phyloP scores from a whole-genome alignment of 2,888 invertebrate genomes.

The Didymodactylos carnosus region DNA sequence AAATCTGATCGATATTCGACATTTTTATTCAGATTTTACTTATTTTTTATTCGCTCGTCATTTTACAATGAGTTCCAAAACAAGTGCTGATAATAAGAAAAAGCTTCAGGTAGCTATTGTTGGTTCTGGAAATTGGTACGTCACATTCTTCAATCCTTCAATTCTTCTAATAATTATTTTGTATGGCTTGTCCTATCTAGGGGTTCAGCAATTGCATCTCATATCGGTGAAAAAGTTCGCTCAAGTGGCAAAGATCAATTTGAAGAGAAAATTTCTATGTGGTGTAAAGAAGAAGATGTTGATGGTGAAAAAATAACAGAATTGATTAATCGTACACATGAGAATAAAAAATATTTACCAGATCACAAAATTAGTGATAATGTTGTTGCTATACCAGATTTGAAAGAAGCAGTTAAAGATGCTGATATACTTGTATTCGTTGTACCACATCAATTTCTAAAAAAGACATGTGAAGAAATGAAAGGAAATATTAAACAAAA shows the following conservation, averaged over 20 bases:
- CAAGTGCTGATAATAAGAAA: not conserved
- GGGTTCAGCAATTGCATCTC: not conserved
- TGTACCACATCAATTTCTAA: constrained; percentile 81
- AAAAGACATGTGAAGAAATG: constrained; percentile 43
- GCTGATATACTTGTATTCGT: constrained; percentile 89
- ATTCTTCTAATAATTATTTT: too few species aligned
- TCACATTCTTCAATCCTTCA: too few species aligned
- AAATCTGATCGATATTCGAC: too few species aligned
- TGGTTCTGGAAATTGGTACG: constrained; percentile 34
- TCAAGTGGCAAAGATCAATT: not conserved
- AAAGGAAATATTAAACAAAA: constrained; percentile 69
- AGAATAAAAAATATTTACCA: constrained; percentile 93
- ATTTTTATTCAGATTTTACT: too few species aligned
- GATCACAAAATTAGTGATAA: constrained; percentile 76
- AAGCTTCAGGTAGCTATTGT: constrained; percentile 18
- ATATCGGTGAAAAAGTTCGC: not conserved
- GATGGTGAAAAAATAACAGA: constrained; percentile 77
- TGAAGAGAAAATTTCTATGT: not conserved
- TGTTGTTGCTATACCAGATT: constrained; percentile 81
- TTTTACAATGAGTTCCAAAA: too few species aligned
- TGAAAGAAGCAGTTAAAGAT: constrained; percentile 66
- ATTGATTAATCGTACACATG: constrained; percentile 88
- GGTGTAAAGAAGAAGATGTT: constrained; percentile 49
- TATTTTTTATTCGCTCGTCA: too few species aligned
- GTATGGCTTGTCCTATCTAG: too few species aligned